Conservation (phyloP, 2,888 invertebrate genomes). For the Lacanobia wlatinum region DNA sequence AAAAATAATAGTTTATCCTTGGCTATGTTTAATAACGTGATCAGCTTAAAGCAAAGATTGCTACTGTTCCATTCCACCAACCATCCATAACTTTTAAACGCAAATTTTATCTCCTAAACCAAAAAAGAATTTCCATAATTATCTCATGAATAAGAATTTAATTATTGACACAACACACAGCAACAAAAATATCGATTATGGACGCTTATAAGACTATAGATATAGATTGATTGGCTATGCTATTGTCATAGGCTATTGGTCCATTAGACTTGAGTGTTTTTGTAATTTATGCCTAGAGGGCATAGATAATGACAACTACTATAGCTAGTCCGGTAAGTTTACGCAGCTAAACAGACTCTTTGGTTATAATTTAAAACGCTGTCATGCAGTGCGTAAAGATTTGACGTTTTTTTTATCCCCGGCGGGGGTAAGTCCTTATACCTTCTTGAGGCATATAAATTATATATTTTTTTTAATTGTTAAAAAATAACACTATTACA, state of each 20-base stretch:
- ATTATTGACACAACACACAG: neutral
- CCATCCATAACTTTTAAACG: neutral
- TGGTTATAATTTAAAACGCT: neutral
- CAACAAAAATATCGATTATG: conserved; percentile 13
- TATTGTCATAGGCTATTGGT: neutral
- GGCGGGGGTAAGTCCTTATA: neutral
- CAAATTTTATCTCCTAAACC: neutral
- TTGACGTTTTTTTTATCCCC: neutral
- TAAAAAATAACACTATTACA: too few species aligned
- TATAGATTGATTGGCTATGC: neutral
- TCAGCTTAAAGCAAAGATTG: neutral
- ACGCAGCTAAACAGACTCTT: neutral
- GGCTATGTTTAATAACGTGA: too few species aligned
- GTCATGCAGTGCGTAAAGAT: neutral
- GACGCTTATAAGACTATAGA: conserved; percentile 1
- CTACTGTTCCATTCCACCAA: neutral
- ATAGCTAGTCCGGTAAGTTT: neutral
- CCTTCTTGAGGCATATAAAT: neutral
- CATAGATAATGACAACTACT: neutral
- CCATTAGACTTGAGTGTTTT: neutral
- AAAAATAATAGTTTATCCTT: too few species aligned
- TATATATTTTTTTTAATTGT: too few species aligned
- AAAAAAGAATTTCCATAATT: conserved; percentile 4
- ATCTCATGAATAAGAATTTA: neutral
- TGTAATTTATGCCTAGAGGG: neutral